These are phyloP conservation scores for Chromis chromis DNA, from an alignment of 2,797 vertebrate genomes.

Conservation along the genomic window DNA sequence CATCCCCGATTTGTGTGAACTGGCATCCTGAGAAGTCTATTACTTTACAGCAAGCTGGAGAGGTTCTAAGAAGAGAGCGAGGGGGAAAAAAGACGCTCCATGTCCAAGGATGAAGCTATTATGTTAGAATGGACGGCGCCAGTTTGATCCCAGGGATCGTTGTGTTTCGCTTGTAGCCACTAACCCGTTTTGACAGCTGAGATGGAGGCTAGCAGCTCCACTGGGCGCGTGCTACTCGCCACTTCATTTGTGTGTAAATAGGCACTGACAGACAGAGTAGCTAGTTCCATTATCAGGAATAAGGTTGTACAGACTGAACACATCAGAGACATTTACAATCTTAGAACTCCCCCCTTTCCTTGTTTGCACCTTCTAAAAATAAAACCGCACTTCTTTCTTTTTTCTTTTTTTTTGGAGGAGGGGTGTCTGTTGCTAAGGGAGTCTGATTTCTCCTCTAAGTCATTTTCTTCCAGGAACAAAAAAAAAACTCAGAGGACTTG, in stretches of 20 bases:
- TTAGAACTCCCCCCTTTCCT: constrained; percentile 36
- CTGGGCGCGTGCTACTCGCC: constrained; percentile 67
- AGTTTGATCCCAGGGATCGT: constrained; percentile 72
- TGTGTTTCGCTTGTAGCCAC: constrained; percentile 75
- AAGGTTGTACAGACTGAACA: constrained; percentile 74
- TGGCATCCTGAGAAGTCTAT: constrained; percentile 80
- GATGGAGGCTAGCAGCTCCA: constrained; percentile 76
- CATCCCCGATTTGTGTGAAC: constrained; percentile 71
- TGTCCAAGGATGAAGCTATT: constrained; percentile 79
- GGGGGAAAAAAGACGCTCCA: constrained; percentile 45
- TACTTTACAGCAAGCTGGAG: constrained; percentile 67
- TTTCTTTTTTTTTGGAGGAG: constrained; percentile 11
- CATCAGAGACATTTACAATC: constrained; percentile 78
- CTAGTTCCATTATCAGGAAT: constrained; percentile 79
- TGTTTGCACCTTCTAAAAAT: constrained; percentile 82
- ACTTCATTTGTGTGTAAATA: constrained; percentile 83
- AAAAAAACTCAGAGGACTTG: constrained; percentile 41
- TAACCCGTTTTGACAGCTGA: constrained; percentile 81
- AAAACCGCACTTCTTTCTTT: constrained; percentile 34
- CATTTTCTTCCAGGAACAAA: constrained; percentile 69
- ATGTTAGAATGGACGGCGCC: constrained; percentile 63
- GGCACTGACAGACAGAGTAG: constrained; percentile 77
- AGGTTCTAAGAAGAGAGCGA: constrained; percentile 42
- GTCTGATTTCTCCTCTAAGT: constrained; percentile 51
- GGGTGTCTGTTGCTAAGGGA: constrained; percentile 76